A percentile compares a stretch with the other conserved stretches of the same genome.
These are phyloP conservation scores for Eupleurogrammus muticus DNA, from an alignment of 2,797 vertebrate species.

Conservation along the genomic window DNA sequence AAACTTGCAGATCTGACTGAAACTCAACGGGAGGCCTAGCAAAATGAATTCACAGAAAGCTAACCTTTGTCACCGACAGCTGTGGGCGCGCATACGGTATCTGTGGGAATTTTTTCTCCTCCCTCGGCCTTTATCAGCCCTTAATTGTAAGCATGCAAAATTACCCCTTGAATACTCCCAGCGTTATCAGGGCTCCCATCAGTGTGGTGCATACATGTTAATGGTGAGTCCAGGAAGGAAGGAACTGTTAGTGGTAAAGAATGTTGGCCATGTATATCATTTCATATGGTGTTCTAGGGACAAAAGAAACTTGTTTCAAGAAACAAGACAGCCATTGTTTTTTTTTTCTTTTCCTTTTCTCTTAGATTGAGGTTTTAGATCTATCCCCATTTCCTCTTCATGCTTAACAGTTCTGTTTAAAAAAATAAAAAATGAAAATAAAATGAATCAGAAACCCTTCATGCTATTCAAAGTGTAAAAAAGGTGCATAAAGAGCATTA, in stretches of 20 bases:
- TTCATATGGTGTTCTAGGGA: slow-evolving; percentile 1
- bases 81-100: neutral
- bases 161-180: slow-evolving; percentile 35
- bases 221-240: slow-evolving; percentile 50
- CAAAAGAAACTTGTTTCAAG: slow-evolving; percentile 35
- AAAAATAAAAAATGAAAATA: too few relatives aligned
- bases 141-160: slow-evolving; percentile 54
- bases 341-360: slow-evolving; percentile 13
- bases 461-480: too few relatives aligned
- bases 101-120: neutral
- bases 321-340: slow-evolving; percentile 35
- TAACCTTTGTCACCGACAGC: slow-evolving; percentile 43
- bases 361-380: neutral
- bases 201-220: slow-evolving; percentile 29
- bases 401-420: neutral
- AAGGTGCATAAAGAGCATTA: neutral
- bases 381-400: slow-evolving; percentile 3
- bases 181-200: slow-evolving; percentile 52
- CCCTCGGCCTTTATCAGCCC: slow-evolving; percentile 25
- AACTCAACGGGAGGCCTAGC: too few relatives aligned
- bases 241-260: slow-evolving; percentile 42
- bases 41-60: slow-evolving; percentile 13
- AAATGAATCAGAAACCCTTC: too few relatives aligned
- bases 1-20: too few relatives aligned
- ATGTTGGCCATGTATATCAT: slow-evolving; percentile 20